These are phyloP conservation scores for Gibbula magus DNA, from an alignment of 2,888 invertebrate species.

Conservation along the genomic window DNA sequence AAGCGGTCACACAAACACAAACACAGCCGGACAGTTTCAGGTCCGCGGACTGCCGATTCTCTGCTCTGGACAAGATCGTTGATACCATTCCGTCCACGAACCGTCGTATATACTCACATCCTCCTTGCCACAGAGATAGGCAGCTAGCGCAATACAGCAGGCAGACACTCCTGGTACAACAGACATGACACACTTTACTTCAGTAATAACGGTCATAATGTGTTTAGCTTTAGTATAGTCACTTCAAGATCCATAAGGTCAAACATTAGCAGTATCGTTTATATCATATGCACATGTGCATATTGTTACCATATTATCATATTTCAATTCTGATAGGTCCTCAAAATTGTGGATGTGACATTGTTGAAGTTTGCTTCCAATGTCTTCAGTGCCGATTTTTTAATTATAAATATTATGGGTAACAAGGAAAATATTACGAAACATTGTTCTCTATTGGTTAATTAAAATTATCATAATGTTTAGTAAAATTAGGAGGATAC, in stretches of 20 bases:
- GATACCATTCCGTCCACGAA: constrained; percentile 71
- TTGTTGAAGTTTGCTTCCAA: too few relatives aligned
- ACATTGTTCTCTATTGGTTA: too few relatives aligned
- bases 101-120: constrained; percentile 71
- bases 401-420: not conserved
- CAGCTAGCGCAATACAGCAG: constrained; percentile 65
- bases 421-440: not conserved
- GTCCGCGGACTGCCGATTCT: constrained; percentile 49
- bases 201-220: not conserved
- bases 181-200: not conserved
- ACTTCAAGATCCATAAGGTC: too few relatives aligned
- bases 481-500: too few relatives aligned
- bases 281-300: too few relatives aligned
- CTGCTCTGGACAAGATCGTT: constrained; percentile 57
- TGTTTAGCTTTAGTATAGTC: not conserved
- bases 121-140: constrained; percentile 61
- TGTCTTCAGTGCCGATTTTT: too few relatives aligned
- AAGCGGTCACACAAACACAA: too few relatives aligned
- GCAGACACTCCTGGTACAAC: constrained; percentile 68
- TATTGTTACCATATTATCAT: too few relatives aligned
- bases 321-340: too few relatives aligned
- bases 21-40: not conserved
- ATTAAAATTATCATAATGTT: too few relatives aligned
- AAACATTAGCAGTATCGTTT: too few relatives aligned
- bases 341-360: too few relatives aligned